Evolutionary conservation across 1,140 invertebrate genomes (phyloP).

Genomic region (Brachionus calyciflorus): DNA sequence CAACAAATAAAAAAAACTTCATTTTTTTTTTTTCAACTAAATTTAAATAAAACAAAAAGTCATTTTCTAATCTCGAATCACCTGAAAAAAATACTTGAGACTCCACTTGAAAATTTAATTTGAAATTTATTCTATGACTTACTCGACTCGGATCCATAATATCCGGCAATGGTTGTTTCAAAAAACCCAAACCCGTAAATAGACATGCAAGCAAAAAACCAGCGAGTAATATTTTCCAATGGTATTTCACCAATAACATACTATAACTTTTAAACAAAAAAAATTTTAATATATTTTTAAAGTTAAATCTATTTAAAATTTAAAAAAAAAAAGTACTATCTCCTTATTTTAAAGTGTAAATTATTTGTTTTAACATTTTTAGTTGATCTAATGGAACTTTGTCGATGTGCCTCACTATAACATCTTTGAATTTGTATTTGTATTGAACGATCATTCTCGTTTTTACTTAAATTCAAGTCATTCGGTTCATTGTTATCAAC

Average conservation of each 20-base stretch:
- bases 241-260: conserved; percentile 29
- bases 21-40: neutral
- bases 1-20: too few species aligned
- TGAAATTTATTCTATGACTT: neutral
- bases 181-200: conserved; percentile 2
- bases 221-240: conserved; percentile 14
- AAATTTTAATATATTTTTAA: neutral
- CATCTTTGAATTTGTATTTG: conserved; percentile 22
- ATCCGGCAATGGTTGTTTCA: conserved; percentile 21
- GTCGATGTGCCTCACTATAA: neutral
- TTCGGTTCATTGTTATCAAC: too few species aligned
- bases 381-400: neutral
- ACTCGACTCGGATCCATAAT: conserved; percentile 25
- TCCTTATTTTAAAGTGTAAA: neutral
- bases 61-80: too few species aligned
- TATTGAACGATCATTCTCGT: neutral
- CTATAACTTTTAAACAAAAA: conserved; percentile 17
- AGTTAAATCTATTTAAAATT: neutral
- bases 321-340: neutral
- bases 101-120: neutral
- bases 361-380: conserved; percentile 8
- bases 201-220: neutral
- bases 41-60: too few species aligned
- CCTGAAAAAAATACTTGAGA: too few species aligned
- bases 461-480: too few species aligned